phyloP scores from a whole-genome alignment of 2,113 vertebrate genomes.

The Neodon shergylaensis region DNA sequence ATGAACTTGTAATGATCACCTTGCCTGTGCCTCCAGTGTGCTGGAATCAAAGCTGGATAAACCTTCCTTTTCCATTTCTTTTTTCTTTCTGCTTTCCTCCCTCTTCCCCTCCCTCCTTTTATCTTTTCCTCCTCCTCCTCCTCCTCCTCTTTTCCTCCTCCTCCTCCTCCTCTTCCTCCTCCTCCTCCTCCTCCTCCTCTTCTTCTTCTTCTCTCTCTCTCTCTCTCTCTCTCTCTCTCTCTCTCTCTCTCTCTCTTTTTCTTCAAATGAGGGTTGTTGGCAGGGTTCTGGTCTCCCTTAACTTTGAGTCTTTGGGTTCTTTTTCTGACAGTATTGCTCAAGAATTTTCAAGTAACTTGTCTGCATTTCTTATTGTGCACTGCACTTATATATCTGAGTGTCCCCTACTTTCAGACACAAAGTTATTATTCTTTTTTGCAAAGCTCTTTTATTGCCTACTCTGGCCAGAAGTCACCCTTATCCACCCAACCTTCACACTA shows the following conservation, averaged over 20 bases:
- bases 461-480: too few species aligned
- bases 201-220: too few species aligned
- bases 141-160: too few species aligned
- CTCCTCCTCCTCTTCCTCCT: fast-evolving
- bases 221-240: too few species aligned
- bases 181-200: too few species aligned
- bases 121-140: too few species aligned
- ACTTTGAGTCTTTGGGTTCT: not conserved
- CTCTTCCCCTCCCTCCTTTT: not conserved
- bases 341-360: not conserved
- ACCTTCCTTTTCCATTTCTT: not conserved
- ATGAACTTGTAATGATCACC: not conserved
- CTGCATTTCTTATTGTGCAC: not conserved
- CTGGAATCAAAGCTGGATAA: not conserved
- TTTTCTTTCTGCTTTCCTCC: too few species aligned
- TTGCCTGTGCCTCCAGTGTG: not conserved
- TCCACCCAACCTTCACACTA: not conserved
- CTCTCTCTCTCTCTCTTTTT: not conserved
- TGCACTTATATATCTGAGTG: not conserved
- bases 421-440: conserved; percentile 21
- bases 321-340: not conserved
- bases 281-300: not conserved
- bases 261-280: not conserved
- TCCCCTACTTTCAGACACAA: not conserved
- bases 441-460: not conserved